Percentiles rank a stretch among this genome's conserved stretches.
phyloP scores from a whole-genome alignment of 2,888 invertebrate genomes.

The Bimastos eiseni region DNA sequence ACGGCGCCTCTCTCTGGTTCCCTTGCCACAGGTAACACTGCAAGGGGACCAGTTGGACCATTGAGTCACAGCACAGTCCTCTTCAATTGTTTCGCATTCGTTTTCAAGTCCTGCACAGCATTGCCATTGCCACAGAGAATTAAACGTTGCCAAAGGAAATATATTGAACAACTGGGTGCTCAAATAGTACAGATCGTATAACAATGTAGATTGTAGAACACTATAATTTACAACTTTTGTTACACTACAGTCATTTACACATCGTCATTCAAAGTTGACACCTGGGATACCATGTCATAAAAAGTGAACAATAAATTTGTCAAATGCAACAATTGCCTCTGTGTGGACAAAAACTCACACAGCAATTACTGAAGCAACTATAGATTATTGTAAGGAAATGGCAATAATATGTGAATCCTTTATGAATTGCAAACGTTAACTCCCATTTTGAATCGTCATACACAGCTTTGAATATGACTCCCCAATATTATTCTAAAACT shows the following conservation, averaged over 20 bases:
- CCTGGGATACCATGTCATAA: too few relatives aligned
- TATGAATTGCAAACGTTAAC: too few relatives aligned
- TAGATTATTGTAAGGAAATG: too few relatives aligned
- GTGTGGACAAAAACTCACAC: too few relatives aligned
- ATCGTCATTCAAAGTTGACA: neutral
- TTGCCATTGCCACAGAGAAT: neutral
- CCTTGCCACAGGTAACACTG: constrained; percentile 65
- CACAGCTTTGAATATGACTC: neutral
- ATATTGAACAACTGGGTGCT: neutral
- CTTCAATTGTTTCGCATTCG: constrained; percentile 41
- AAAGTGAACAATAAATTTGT: too few relatives aligned
- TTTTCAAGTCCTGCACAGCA: constrained; percentile 42
- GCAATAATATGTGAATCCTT: too few relatives aligned
- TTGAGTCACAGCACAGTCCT: constrained; percentile 65
- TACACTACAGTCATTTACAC: neutral
- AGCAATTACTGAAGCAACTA: too few relatives aligned
- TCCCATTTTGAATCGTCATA: neutral
- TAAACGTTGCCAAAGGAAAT: neutral
- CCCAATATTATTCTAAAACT: neutral
- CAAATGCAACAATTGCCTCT: too few relatives aligned
- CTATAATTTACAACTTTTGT: neutral
- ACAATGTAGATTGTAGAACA: neutral
- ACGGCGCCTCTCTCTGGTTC: constrained; percentile 70
- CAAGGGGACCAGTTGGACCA: constrained; percentile 67
- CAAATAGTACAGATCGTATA: neutral